phyloP scores from a whole-genome alignment of 2,797 vertebrate genomes.

The Microctenopoma lineatum region DNA sequence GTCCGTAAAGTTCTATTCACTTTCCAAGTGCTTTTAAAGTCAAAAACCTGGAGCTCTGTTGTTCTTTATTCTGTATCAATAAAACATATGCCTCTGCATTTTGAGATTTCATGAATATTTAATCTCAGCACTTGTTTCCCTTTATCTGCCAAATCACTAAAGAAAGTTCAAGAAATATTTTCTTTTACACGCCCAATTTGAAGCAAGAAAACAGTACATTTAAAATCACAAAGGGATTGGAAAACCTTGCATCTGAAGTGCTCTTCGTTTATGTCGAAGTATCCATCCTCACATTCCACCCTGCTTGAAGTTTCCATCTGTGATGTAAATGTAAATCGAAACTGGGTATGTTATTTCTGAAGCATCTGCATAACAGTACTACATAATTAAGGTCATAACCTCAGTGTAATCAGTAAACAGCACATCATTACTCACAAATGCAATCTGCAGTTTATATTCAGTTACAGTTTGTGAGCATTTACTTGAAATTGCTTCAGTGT shows the following conservation, averaged over 20 bases:
- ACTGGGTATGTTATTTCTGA: conserved; percentile 1
- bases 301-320: neutral
- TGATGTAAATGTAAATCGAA: neutral
- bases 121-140: conserved; percentile 76
- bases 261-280: neutral
- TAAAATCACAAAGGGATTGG: conserved; percentile 33
- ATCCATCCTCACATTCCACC: neutral
- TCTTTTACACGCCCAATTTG: conserved; percentile 72
- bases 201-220: conserved; percentile 49
- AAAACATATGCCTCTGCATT: conserved; percentile 79
- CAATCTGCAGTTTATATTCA: neutral
- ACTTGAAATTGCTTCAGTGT: neutral
- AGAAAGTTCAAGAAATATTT: conserved; percentile 72
- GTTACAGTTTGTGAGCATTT: neutral
- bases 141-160: conserved; percentile 73
- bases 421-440: neutral
- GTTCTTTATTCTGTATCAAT: conserved; percentile 81
- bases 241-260: neutral
- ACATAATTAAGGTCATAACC: neutral
- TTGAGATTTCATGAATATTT: conserved; percentile 81
- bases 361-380: neutral
- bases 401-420: neutral
- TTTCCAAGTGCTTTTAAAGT: conserved; percentile 70
- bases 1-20: conserved; percentile 48
- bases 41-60: conserved; percentile 68